Conservation (phyloP, 2,113 vertebrate species). For the Nothoprocta pentlandii region DNA sequence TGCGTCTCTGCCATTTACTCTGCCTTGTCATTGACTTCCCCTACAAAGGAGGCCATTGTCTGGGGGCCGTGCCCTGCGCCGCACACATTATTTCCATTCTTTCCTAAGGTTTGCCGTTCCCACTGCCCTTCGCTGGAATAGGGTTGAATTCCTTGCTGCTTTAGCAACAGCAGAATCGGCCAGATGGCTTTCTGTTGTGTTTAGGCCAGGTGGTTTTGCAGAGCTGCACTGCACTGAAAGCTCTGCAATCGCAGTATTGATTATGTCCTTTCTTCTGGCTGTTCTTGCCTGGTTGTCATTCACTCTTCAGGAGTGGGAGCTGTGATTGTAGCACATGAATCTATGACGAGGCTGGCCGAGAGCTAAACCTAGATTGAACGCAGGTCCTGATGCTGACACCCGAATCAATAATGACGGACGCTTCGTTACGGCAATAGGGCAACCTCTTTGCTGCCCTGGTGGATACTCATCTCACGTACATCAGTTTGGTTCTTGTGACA, state of each 20-base stretch:
- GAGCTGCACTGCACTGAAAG: not conserved
- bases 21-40: not conserved
- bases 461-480: not conserved
- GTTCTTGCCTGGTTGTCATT: not conserved
- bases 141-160: not conserved
- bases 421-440: accelerated
- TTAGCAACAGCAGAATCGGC: not conserved
- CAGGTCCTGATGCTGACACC: not conserved
- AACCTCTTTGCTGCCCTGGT: not conserved
- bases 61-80: not conserved
- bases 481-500: not conserved
- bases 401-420: not conserved
- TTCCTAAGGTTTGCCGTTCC: not conserved
- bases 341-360: not conserved
- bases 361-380: not conserved
- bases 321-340: not conserved
- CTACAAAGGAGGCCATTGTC: constrained; percentile 24
- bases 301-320: not conserved
- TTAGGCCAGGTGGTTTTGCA: constrained; percentile 6
- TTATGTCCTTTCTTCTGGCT: not conserved
- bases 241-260: not conserved
- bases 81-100: not conserved
- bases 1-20: not conserved
- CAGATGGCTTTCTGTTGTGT: not conserved
- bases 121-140: not conserved